A percentile compares a stretch with the other conserved stretches of the same genome.
phyloP scores from a whole-genome alignment of 2,797 vertebrate species.

The Gallinago solitaria region DNA sequence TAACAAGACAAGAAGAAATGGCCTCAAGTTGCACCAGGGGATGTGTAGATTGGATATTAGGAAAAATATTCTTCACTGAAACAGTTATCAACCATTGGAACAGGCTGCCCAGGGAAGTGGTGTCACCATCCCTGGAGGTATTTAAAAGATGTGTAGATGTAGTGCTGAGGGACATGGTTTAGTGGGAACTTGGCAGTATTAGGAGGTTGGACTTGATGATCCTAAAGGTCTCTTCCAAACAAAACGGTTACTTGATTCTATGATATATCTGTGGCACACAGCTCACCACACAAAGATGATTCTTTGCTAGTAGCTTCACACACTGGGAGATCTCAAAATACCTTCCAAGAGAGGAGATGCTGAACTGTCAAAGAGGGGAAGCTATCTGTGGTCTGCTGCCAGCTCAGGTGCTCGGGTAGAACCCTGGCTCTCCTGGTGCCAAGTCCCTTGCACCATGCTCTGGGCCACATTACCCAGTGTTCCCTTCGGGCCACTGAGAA shows the following conservation, averaged over 20 bases:
- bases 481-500: not conserved
- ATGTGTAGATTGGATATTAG: not conserved
- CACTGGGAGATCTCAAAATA: not conserved
- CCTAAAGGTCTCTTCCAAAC: not conserved
- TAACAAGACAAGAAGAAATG: not conserved
- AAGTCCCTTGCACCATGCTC: accelerated
- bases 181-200: not conserved
- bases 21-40: not conserved
- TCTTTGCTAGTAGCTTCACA: not conserved
- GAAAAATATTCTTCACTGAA: not conserved
- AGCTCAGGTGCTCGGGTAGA: not conserved
- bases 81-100: not conserved
- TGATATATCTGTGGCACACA: not conserved
- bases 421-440: not conserved
- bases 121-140: not conserved
- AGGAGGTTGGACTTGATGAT: not conserved
- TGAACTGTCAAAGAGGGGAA: not conserved
- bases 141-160: not conserved
- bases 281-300: accelerated
- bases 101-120: not conserved
- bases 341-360: not conserved
- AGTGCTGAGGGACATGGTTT: not conserved
- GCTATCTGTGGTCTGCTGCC: not conserved
- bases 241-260: not conserved
- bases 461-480: accelerated